A percentile compares a stretch with the other conserved stretches of the same genome.
phyloP scores from a whole-genome alignment of 2,888 invertebrate species.

The Thumatha senex region DNA sequence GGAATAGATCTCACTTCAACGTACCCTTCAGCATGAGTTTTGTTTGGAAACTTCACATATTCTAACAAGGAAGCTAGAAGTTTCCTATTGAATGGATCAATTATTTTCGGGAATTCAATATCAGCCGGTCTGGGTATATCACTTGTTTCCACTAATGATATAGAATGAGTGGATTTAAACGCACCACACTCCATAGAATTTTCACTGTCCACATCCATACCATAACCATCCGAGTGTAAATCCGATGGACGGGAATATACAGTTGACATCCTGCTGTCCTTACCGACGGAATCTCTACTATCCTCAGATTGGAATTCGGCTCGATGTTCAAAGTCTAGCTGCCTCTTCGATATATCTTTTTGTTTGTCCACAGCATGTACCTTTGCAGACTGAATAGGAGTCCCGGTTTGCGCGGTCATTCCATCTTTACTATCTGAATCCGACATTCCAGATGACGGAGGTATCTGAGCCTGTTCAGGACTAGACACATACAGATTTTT shows the following conservation, averaged over 20 bases:
- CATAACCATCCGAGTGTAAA: conserved; percentile 74
- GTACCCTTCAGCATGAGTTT: conserved; percentile 82
- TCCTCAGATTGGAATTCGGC: conserved; percentile 76
- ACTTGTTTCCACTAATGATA: conserved; percentile 75
- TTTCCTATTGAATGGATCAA: conserved; percentile 92
- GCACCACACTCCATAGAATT: conserved; percentile 80
- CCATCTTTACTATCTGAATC: conserved; percentile 79
- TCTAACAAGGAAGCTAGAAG: conserved; percentile 87
- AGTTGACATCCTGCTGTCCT: conserved; percentile 75
- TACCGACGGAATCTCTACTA: conserved; percentile 76
- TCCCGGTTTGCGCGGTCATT: conserved; percentile 70
- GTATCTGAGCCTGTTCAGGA: conserved; percentile 79
- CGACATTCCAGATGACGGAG: conserved; percentile 77
- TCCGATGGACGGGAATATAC: conserved; percentile 75
- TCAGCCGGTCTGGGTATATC: conserved; percentile 79
- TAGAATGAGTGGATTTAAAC: conserved; percentile 76
- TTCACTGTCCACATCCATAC: conserved; percentile 81
- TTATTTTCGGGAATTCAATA: conserved; percentile 76
- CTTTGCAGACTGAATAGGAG: conserved; percentile 75
- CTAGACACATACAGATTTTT: conserved; percentile 80
- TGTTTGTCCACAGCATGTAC: conserved; percentile 66
- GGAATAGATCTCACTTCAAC: conserved; percentile 80
- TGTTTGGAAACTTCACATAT: conserved; percentile 87
- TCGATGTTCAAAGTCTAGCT: conserved; percentile 76
- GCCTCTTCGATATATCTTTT: conserved; percentile 77